phyloP scores from a whole-genome alignment of 1,140 invertebrate genomes.

The Procambarus clarkii region DNA sequence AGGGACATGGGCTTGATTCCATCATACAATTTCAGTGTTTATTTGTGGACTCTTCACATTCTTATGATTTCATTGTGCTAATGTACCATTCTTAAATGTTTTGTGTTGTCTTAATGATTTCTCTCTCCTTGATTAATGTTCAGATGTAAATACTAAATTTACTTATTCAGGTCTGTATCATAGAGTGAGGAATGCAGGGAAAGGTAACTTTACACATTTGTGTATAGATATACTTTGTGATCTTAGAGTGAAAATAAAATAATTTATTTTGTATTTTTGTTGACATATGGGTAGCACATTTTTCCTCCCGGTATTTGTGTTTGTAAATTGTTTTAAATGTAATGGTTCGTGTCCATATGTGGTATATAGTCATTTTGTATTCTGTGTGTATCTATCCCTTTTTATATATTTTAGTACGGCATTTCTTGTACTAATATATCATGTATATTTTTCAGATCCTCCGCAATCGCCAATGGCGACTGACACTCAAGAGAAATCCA shows the following conservation, averaged over 20 bases:
- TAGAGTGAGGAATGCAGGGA: slow-evolving; percentile 33
- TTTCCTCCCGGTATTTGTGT: not conserved
- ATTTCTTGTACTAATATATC: not conserved
- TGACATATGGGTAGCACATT: not conserved
- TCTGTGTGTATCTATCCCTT: not conserved
- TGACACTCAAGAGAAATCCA: slow-evolving; percentile 54
- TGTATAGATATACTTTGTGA: not conserved
- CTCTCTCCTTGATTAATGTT: slow-evolving; percentile 12
- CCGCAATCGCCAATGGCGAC: slow-evolving; percentile 78
- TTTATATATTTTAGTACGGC: not conserved
- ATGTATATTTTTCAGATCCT: slow-evolving; percentile 78
- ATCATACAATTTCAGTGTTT: no score
- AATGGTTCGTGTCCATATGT: not conserved
- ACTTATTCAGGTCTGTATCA: slow-evolving; percentile 26
- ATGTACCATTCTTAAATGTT: no score
- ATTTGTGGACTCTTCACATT: no score
- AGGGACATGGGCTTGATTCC: no score
- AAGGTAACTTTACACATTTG: slow-evolving; percentile 8
- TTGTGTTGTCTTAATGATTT: no score
- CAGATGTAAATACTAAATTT: not conserved
- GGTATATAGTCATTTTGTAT: not conserved
- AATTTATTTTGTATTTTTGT: not conserved
- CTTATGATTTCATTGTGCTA: no score
- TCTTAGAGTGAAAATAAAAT: not conserved
- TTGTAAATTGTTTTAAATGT: not conserved